These are phyloP conservation scores for Nomada ferruginata DNA, from an alignment of 2,888 invertebrate species.

Conservation along the genomic window DNA sequence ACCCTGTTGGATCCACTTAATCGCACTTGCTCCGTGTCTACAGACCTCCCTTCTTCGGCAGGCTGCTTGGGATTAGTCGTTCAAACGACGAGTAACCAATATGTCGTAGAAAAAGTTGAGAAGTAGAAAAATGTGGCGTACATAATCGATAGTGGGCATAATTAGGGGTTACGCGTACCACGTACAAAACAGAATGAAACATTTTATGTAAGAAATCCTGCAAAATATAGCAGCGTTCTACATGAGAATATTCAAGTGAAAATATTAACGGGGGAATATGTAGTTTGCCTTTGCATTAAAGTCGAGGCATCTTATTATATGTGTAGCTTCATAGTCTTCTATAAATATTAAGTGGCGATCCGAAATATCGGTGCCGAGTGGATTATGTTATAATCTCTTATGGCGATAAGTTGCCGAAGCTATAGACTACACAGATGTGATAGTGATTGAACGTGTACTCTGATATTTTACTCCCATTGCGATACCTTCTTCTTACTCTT, in stretches of 20 bases:
- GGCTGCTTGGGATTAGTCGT: constrained; percentile 29
- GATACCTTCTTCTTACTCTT: neutral
- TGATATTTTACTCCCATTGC: neutral
- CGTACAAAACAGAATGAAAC: neutral
- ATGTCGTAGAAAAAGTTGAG: neutral
- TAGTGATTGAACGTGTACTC: neutral
- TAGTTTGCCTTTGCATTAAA: too few relatives aligned
- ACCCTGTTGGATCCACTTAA: constrained; percentile 68
- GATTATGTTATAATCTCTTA: constrained; percentile 19
- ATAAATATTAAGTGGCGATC: neutral
- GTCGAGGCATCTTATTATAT: neutral
- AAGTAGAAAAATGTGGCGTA: neutral
- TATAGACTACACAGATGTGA: neutral
- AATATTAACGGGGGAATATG: neutral
- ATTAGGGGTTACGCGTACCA: too few relatives aligned
- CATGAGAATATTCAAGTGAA: neutral
- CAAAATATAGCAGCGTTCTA: neutral
- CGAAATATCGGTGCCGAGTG: constrained; percentile 4
- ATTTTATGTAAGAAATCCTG: neutral
- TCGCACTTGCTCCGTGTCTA: constrained; percentile 49
- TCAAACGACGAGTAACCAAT: neutral
- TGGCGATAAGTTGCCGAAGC: neutral
- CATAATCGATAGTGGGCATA: too few relatives aligned
- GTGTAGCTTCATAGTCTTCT: neutral
- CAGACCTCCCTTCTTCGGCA: constrained; percentile 17